Conservation (phyloP, 1,140 invertebrate species). For the Megalopta genalis region DNA sequence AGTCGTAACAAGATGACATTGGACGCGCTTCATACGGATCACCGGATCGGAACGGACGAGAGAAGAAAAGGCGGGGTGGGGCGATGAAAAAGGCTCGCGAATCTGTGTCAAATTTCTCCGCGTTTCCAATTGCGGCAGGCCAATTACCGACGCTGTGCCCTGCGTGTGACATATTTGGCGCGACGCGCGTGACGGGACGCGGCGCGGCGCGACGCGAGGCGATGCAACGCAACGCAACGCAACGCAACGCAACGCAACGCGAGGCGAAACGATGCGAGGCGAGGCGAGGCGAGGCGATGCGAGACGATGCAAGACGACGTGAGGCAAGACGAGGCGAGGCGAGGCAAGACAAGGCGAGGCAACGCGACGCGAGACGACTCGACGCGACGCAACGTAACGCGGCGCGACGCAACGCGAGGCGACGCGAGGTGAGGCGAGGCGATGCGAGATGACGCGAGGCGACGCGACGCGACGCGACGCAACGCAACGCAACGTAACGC, state of each 20-base stretch:
- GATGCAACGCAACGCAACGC: not conserved
- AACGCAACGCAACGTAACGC: no score
- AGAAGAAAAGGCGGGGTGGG: not conserved
- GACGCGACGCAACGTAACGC: slow-evolving; percentile 44
- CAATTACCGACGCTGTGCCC: slow-evolving; percentile 34
- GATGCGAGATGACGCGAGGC: slow-evolving; percentile 49
- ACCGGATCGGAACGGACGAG: not conserved
- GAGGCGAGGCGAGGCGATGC: slow-evolving; percentile 16
- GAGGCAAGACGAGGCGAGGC: slow-evolving; percentile 42
- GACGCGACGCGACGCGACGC: slow-evolving; percentile 38
- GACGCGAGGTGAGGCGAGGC: not conserved
- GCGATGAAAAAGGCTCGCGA: slow-evolving; percentile 1
- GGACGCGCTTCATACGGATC: not conserved
- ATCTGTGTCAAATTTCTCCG: slow-evolving; percentile 55
- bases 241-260: slow-evolving; percentile 28
- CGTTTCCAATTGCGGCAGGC: slow-evolving; percentile 17
- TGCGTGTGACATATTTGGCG: slow-evolving; percentile 46
- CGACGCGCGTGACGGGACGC: slow-evolving; percentile 46
- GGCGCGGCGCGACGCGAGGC: slow-evolving; percentile 14
- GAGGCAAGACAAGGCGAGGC: slow-evolving; percentile 10
- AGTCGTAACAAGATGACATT: not conserved
- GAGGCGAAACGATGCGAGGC: slow-evolving; percentile 23
- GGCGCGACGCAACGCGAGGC: slow-evolving; percentile 12
- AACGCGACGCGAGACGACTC: not conserved
- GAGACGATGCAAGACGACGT: not conserved